These are phyloP conservation scores for Margaritifera margaritifera DNA, from an alignment of 2,888 invertebrate genomes.

Conservation along the genomic window DNA sequence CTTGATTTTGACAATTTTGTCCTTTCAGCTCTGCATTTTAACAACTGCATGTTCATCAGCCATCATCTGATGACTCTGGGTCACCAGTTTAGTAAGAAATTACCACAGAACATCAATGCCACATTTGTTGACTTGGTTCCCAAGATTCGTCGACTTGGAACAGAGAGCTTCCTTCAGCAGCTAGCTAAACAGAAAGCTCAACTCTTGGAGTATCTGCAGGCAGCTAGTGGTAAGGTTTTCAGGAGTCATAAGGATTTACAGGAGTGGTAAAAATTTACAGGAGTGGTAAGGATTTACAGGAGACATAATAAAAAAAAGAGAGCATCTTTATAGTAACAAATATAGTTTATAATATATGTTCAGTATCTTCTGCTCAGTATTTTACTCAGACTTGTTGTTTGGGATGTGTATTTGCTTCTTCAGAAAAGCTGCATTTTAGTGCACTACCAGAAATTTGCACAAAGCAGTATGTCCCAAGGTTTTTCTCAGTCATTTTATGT, in stretches of 20 bases:
- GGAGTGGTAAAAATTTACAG: too few relatives aligned
- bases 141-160: conserved; percentile 80
- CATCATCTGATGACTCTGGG: conserved; percentile 82
- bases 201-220: conserved; percentile 83
- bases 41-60: conserved; percentile 92
- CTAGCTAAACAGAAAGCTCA: conserved; percentile 85
- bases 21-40: conserved; percentile 76
- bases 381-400: too few relatives aligned
- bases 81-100: conserved; percentile 79
- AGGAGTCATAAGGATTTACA: neutral
- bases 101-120: conserved; percentile 77
- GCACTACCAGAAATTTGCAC: too few relatives aligned
- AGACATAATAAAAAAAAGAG: too few relatives aligned
- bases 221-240: conserved; percentile 78
- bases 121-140: conserved; percentile 82
- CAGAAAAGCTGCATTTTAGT: too few relatives aligned
- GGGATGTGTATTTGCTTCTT: too few relatives aligned
- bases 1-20: conserved; percentile 62
- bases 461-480: too few relatives aligned
- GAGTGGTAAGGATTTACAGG: too few relatives aligned
- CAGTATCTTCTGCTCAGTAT: too few relatives aligned
- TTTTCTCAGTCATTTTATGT: too few relatives aligned
- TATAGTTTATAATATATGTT: too few relatives aligned
- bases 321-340: too few relatives aligned
- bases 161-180: conserved; percentile 82